A percentile compares a stretch with the other conserved stretches of the same genome.
These are phyloP conservation scores for Pocillopora verrucosa DNA, from an alignment of 64 coral and sea anemone species.

Conservation along the genomic window DNA sequence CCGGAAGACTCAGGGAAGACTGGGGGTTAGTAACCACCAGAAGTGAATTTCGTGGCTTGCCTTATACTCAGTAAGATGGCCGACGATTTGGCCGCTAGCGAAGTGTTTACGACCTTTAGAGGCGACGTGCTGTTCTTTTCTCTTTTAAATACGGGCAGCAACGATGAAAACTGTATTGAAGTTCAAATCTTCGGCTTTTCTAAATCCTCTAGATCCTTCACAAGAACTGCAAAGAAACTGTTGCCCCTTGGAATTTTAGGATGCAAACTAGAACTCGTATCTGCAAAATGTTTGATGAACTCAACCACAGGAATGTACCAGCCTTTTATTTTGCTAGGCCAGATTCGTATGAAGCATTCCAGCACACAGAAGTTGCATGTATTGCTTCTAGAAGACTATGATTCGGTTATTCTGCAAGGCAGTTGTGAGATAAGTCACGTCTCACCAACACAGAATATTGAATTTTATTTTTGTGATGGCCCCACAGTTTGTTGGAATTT, in stretches of 20 bases:
- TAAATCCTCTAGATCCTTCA: conserved; percentile 2
- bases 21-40: background rate
- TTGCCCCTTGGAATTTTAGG: background rate
- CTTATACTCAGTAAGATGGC: background rate
- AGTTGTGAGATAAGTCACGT: background rate
- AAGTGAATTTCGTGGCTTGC: background rate
- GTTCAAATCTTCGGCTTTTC: background rate
- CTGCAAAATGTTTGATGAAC: conserved; percentile 6
- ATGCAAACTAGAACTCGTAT: background rate
- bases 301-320: background rate
- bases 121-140: background rate
- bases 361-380: background rate
- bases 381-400: background rate
- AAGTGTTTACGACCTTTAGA: background rate
- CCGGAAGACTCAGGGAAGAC: background rate
- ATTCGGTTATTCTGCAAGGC: background rate
- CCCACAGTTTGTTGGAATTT: conserved; percentile 1
- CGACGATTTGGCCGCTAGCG: no score
- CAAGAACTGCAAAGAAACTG: background rate
- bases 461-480: conserved; percentile 29
- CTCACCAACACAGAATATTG: background rate
- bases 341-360: background rate
- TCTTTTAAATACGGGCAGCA: background rate
- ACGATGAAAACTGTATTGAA: background rate
- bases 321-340: conserved; percentile 2